These are phyloP conservation scores for human (Homo sapiens) DNA, from an alignment of 2,113 vertebrate species.

Conservation along the genomic window GRCh38 chr3:23334001-23334500, in stretches of 20 bases:
- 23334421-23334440: too few relatives aligned
- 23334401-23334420: neutral
- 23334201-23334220: neutral
- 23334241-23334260: neutral
- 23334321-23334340: neutral
- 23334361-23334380: neutral
- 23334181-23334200: neutral
- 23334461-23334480: neutral
- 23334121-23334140: neutral
- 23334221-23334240: neutral
- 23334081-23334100: neutral
- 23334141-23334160: too few relatives aligned
- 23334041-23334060: neutral
- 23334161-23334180: too few relatives aligned
- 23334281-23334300: neutral
- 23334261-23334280: neutral
- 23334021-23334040: slow-evolving; percentile 38
- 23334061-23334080: neutral
- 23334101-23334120: neutral
- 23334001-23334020: slow-evolving; percentile 43
- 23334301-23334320: neutral
- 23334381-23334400: neutral
- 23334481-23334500: neutral
- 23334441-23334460: neutral
- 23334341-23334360: neutral